Evolutionary conservation across 2,113 vertebrate genomes (phyloP).

Genomic region (Empidonax traillii): DNA sequence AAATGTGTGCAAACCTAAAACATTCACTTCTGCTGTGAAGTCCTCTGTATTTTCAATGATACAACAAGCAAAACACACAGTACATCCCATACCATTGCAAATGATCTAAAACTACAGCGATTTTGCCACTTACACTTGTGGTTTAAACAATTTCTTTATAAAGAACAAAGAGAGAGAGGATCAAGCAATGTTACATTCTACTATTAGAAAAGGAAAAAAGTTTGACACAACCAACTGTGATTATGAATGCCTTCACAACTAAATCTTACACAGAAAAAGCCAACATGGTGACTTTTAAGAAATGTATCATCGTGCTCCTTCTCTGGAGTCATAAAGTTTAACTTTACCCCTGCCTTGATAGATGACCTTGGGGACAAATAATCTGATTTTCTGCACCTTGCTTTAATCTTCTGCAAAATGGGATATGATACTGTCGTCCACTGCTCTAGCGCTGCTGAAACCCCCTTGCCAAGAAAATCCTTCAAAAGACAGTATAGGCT

Average conservation of each 20-base stretch:
- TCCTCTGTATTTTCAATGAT: background rate
- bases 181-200: background rate
- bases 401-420: background rate
- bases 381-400: background rate
- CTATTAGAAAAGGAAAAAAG: background rate
- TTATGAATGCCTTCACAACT: background rate
- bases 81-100: background rate
- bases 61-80: background rate
- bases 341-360: background rate
- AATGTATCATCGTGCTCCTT: background rate
- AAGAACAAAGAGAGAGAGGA: background rate
- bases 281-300: background rate
- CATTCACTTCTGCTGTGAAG: background rate
- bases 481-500: background rate
- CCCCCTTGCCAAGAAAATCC: background rate
- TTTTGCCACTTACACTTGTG: background rate
- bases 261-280: background rate
- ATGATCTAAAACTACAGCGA: background rate
- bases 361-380: slow-evolving; percentile 13
- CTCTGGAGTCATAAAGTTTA: background rate
- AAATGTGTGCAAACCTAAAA: slow-evolving; percentile 40
- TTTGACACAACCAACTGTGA: background rate
- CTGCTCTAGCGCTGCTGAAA: background rate
- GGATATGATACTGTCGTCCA: background rate
- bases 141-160: background rate